phyloP scores from a whole-genome alignment of 2,113 vertebrate genomes.

The Lutjanus erythropterus region DNA sequence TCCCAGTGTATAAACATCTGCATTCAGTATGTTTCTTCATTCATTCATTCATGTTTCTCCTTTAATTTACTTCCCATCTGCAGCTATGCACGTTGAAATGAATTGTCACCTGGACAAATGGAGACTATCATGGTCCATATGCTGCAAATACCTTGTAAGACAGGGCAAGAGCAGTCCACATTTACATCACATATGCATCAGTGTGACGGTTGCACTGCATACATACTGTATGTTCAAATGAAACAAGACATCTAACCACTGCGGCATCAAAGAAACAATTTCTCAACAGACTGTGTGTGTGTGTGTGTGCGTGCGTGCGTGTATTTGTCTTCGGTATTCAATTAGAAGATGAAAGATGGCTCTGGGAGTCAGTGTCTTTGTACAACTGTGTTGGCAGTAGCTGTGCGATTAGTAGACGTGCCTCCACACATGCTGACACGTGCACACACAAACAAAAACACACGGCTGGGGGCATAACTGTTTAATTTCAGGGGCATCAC shows the following conservation, averaged over 20 bases:
- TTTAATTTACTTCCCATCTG: background rate
- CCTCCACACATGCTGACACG: background rate
- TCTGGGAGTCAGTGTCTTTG: conserved; percentile 50
- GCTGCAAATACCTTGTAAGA: conserved; percentile 4
- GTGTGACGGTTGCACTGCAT: conserved; percentile 11
- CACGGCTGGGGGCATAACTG: conserved; percentile 32
- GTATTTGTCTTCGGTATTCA: conserved; percentile 62
- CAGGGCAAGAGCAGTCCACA: background rate
- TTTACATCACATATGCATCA: conserved; percentile 25
- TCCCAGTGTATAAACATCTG: background rate
- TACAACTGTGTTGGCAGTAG: conserved; percentile 38
- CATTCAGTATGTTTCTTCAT: background rate
- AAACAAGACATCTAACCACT: conserved; percentile 47
- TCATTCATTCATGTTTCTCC: background rate
- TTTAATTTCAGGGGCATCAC: conserved; percentile 72
- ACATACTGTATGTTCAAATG: conserved; percentile 34
- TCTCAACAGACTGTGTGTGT: conserved; percentile 41
- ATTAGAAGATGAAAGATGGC: conserved; percentile 70
- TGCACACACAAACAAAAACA: conserved; percentile 31
- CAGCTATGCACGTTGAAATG: background rate
- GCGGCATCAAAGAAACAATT: conserved; percentile 57
- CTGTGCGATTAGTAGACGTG: conserved; percentile 40
- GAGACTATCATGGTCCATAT: conserved; percentile 10
- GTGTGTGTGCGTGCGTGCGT: conserved; percentile 24
- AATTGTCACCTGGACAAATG: conserved; percentile 16